Evolutionary conservation across 1,140 invertebrate species (phyloP).

Genomic region (Nasonia longicornis): DNA sequence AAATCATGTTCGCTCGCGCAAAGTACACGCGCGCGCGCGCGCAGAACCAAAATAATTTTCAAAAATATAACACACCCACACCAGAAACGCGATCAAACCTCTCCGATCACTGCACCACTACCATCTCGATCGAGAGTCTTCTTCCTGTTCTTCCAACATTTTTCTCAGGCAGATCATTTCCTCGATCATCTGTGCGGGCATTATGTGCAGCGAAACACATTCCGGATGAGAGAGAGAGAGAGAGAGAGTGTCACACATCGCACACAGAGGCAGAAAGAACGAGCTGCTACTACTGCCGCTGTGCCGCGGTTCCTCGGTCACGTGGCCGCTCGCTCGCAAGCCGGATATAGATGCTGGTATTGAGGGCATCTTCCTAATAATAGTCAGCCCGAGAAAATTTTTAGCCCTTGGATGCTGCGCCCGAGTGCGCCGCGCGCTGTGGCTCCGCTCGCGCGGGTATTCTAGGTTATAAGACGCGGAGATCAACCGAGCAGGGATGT

Average conservation of each 20-base stretch:
- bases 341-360: constrained; percentile 66
- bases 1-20: constrained; percentile 6
- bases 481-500: background rate
- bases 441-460: background rate
- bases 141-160: too few species aligned
- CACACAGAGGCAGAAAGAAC: background rate
- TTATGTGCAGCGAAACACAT: background rate
- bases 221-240: constrained; percentile 2
- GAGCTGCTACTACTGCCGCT: background rate
- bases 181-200: too few species aligned
- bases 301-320: constrained; percentile 36
- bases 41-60: background rate
- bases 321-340: constrained; percentile 56
- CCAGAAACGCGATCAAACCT: background rate
- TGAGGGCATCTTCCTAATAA: constrained; percentile 66
- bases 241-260: background rate
- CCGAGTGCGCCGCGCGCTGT: constrained; percentile 49
- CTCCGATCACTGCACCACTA: too few species aligned
- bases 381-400: constrained; percentile 65
- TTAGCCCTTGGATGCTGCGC: constrained; percentile 65
- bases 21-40: background rate
- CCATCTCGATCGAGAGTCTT: too few species aligned
- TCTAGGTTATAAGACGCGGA: constrained; percentile 46
- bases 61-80: background rate
- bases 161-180: too few species aligned